Evolutionary conservation across 2,888 invertebrate species (phyloP), one percentile per base, ranked within the genome.

Genomic region (Harpalus rubripes): DNA sequence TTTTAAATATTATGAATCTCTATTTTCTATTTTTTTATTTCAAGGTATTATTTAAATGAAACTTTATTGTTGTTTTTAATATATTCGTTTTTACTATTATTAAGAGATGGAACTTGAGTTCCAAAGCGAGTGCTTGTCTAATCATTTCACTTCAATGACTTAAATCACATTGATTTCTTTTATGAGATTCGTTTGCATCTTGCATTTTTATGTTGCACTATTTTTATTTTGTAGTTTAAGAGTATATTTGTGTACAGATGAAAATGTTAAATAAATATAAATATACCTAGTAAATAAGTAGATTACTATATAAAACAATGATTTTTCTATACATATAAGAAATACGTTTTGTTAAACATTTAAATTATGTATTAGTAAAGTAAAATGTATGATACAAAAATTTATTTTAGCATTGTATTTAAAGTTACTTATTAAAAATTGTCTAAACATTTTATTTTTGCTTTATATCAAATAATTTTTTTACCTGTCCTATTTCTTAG

Each of bases 101-200:
- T 74, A 74, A 74, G 72, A 15, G 18, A 41, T 74, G 72, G 72
- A 74, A 74, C 18, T 44, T 18, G 16, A 16, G 7, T 41, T 74
- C 44, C 72, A 16, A 58, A 78, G 58, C 78, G 78, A 78, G 78
- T 78, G 58, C 78, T 58, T 78, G 16, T 78, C 78, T 78, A 78
- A 78, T 78, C 78, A 78, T 78, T 58, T 56, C 59, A 32, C 22
- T 26, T 78, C 32, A 15, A 22, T 78, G 39, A 58, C 18, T 76
- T 76, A 76, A 76, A 78, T 78, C 78, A 78, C 78, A 78, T 78
- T 78, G 78, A 78, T 78, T 78, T 22, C 59, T 56, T 58, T 18
- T 76, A 56, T 26, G 78, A 58, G 78, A 58, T 58, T 76, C 52
- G n/a, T 44, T 58, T 58, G 32, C 59, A 41, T 26, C 22, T 32